phyloP scores from a whole-genome alignment of 2,113 vertebrate genomes.

The Podiceps cristatus region DNA sequence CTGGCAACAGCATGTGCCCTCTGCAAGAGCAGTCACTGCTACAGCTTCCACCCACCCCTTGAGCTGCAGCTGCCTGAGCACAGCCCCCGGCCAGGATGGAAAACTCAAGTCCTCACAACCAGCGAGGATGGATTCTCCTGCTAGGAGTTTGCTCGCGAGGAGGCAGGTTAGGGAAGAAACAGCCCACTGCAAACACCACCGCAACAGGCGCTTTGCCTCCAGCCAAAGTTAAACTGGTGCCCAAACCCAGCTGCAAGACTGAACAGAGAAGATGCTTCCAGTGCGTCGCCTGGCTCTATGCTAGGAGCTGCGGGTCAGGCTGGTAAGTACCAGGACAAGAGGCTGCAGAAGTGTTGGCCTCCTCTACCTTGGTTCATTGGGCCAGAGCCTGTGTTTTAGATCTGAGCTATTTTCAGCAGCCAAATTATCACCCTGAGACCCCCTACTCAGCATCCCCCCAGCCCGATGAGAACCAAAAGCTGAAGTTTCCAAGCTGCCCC shows the following conservation, averaged over 20 bases:
- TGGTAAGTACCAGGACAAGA: neutral
- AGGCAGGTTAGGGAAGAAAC: neutral
- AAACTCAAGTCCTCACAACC: neutral
- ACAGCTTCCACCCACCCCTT: neutral
- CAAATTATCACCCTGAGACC: neutral
- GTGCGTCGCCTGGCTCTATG: fast-evolving
- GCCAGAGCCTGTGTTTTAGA: neutral
- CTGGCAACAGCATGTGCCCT: neutral
- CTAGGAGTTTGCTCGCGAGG: neutral
- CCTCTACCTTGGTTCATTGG: neutral
- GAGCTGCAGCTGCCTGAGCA: neutral
- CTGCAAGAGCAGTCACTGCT: neutral
- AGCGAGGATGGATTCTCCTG: neutral
- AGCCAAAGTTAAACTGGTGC: no score
- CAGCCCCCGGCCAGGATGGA: neutral
- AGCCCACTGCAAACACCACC: neutral
- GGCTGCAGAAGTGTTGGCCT: neutral
- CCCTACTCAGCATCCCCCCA: neutral
- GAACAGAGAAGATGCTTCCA: fast-evolving
- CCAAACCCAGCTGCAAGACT: neutral
- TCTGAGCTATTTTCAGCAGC: neutral
- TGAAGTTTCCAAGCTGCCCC: neutral
- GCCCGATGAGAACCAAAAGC: fast-evolving
- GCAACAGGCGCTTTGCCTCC: neutral
- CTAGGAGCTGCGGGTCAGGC: neutral